Percentiles rank a stretch among this genome's conserved stretches.
phyloP scores from a whole-genome alignment of 2,113 vertebrate genomes.

The Tyrannus savana region DNA sequence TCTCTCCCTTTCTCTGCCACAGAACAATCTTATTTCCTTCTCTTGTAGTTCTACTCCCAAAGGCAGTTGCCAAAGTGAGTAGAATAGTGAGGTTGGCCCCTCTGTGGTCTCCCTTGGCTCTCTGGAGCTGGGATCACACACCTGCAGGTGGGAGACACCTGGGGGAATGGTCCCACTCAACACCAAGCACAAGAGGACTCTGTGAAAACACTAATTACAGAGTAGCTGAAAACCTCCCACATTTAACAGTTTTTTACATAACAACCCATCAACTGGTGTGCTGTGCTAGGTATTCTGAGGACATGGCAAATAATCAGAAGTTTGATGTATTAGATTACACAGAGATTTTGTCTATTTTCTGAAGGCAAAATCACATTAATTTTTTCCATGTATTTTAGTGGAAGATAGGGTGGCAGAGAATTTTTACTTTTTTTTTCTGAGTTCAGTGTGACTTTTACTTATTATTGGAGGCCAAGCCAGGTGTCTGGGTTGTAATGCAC shows the following conservation, averaged over 20 bases:
- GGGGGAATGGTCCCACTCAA: not conserved
- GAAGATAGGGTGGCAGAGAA: not conserved
- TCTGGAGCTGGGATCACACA: not conserved
- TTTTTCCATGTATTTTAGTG: not conserved
- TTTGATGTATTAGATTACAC: not conserved
- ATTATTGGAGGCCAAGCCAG: not conserved
- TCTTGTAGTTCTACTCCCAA: not conserved
- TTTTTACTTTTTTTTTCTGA: not conserved
- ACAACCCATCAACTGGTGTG: not conserved
- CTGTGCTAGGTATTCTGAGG: not conserved
- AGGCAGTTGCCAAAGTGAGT: not conserved
- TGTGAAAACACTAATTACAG: not conserved
- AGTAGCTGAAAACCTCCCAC: not conserved
- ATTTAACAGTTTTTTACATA: not conserved
- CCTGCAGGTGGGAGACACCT: accelerated
- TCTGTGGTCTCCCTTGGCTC: not conserved
- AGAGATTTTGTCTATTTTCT: not conserved
- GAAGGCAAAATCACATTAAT: not conserved
- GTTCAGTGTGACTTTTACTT: not conserved
- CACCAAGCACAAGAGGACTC: not conserved
- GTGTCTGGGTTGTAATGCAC: not conserved
- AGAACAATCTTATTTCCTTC: not conserved
- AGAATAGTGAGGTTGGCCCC: accelerated
- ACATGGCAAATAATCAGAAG: not conserved
- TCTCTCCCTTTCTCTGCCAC: not conserved